Evolutionary conservation across 2,113 vertebrate genomes (phyloP).

Genomic region (Microcebus lehilahytsara): DNA sequence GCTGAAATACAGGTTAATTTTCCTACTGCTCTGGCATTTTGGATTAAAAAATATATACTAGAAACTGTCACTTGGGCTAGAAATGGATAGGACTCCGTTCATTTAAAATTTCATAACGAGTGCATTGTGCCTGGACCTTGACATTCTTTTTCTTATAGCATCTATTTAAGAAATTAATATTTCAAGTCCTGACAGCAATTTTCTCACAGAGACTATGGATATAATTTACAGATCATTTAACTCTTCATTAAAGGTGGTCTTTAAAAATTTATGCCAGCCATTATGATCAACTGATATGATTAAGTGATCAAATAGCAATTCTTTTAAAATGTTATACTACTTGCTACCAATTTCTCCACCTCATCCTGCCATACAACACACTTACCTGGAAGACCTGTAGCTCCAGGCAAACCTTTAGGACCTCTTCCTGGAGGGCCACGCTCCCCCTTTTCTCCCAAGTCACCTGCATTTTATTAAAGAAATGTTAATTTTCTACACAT

Average conservation of each 20-base stretch:
- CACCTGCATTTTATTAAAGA: constrained; percentile 86
- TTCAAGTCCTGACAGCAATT: constrained; percentile 3
- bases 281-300: neutral
- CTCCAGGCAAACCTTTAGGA: constrained; percentile 92
- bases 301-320: neutral
- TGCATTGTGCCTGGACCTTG: neutral
- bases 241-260: neutral
- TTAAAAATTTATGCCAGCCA: neutral
- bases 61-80: neutral
- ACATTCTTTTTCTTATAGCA: no score
- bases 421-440: constrained; percentile 93
- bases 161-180: no score
- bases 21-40: neutral
- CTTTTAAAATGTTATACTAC: neutral
- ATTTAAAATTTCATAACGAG: neutral
- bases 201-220: neutral
- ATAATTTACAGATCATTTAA: constrained; percentile 27
- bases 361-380: neutral
- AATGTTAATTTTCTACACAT: constrained; percentile 16
- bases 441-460: constrained; percentile 94
- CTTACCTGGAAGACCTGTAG: constrained; percentile 93
- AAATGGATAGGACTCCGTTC: neutral
- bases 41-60: neutral
- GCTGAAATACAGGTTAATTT: neutral
- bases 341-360: neutral